These are phyloP conservation scores for Spizaetus ornatus DNA, from an alignment of 2,113 vertebrate species.

Conservation along the genomic window DNA sequence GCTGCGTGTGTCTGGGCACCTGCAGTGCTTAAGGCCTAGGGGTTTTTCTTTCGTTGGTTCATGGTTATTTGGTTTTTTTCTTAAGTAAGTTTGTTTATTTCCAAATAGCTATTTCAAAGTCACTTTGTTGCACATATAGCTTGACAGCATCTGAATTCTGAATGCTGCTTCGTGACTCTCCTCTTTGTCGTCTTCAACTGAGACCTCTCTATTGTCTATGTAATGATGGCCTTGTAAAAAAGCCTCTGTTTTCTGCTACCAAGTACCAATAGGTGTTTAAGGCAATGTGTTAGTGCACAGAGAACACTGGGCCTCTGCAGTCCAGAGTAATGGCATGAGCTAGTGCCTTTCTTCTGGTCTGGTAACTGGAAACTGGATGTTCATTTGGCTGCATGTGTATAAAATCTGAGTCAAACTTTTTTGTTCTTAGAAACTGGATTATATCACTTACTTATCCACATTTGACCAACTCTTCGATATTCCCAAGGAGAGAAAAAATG, in stretches of 20 bases:
- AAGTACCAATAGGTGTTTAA: neutral
- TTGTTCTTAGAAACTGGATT: conserved; percentile 87
- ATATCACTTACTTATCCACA: conserved; percentile 92
- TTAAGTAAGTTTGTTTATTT: neutral
- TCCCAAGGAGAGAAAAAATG: conserved; percentile 95
- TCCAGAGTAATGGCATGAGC: neutral
- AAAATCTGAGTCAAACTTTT: neutral
- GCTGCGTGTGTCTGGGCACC: neutral
- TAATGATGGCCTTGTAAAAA: no score
- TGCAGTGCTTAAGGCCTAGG: neutral
- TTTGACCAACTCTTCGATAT: conserved; percentile 99
- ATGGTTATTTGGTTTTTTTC: neutral
- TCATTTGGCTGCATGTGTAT: neutral
- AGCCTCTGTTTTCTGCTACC: neutral
- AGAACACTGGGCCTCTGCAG: neutral
- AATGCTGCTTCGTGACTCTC: neutral
- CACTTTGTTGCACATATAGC: neutral
- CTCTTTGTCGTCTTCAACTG: neutral
- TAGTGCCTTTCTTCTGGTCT: neutral
- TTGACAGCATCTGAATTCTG: neutral
- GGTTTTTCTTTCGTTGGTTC: neutral
- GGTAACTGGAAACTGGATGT: neutral
- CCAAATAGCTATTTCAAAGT: neutral
- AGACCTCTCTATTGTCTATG: neutral
- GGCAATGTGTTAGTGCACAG: neutral